Percentiles rank a stretch among this genome's conserved stretches.
phyloP scores from a whole-genome alignment of 2,797 vertebrate genomes.

The Manis javanica region DNA sequence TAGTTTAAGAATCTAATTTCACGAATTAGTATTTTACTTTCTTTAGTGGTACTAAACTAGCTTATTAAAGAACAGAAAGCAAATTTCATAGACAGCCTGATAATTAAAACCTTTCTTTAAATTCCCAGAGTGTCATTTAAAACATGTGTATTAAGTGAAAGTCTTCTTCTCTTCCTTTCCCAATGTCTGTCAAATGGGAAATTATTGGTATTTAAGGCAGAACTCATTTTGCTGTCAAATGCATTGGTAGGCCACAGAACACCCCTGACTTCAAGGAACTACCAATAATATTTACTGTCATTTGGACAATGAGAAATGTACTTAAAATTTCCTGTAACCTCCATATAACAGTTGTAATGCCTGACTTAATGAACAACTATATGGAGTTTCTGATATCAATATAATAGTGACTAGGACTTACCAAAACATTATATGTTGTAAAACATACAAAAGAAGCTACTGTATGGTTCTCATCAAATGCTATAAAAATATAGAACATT shows the following conservation, averaged over 20 bases:
- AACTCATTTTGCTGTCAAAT: not conserved
- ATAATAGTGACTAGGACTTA: not conserved
- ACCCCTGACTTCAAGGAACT: not conserved
- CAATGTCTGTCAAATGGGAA: not conserved
- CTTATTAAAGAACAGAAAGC: not conserved
- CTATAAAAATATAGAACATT: not conserved
- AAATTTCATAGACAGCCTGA: not conserved
- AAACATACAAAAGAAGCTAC: not conserved
- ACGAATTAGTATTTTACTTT: not conserved
- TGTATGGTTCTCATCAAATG: not conserved
- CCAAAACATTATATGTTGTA: not conserved
- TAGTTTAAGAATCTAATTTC: not conserved
- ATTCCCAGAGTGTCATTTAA: not conserved
- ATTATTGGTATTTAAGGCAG: not conserved
- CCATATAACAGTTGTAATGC: not conserved
- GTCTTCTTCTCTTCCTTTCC: not conserved
- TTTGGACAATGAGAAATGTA: not conserved
- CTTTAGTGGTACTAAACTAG: not conserved
- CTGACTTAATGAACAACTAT: not conserved
- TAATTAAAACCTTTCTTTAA: not conserved
- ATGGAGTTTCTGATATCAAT: not conserved
- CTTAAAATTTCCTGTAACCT: not conserved
- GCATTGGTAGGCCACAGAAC: not conserved
- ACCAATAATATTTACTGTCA: not conserved
- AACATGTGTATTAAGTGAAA: not conserved